Conservation (phyloP, 2,888 invertebrate species). For the Petrophora chlorosata region DNA sequence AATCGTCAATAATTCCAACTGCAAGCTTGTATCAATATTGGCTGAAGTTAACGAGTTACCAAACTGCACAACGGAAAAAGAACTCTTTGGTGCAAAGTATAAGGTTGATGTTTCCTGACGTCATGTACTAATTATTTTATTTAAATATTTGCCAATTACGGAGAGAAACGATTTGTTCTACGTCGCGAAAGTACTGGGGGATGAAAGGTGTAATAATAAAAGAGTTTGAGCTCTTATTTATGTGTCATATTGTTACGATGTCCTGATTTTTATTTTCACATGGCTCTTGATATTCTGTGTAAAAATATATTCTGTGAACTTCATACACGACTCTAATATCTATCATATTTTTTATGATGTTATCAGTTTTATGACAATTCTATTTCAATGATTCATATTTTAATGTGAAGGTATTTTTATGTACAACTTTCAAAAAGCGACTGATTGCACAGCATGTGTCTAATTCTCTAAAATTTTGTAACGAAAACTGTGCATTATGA, state of each 20-base stretch:
- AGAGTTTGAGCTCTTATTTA: neutral
- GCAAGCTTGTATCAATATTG: constrained; percentile 68
- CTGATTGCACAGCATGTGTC: no score
- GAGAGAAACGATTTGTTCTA: constrained; percentile 50
- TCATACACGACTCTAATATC: no score
- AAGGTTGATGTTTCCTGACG: neutral
- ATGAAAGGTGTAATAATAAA: constrained; percentile 26
- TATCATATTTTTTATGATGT: no score
- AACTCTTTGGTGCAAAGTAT: neutral
- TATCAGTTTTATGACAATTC: no score
- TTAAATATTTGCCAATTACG: constrained; percentile 71
- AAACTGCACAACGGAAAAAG: constrained; percentile 2
- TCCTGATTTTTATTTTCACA: no score
- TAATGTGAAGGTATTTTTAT: no score
- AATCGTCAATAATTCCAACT: constrained; percentile 67
- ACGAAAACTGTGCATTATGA: no score
- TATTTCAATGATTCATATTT: no score
- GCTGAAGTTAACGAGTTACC: constrained; percentile 67
- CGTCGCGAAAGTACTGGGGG: constrained; percentile 36
- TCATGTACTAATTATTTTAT: constrained; percentile 63
- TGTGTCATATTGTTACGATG: neutral
- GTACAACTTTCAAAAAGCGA: no score
- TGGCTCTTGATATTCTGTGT: no score
- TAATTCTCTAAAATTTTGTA: no score
- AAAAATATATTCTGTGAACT: no score